phyloP scores from a whole-genome alignment of 1,140 invertebrate species.

The Dinothrombium tinctorium region DNA sequence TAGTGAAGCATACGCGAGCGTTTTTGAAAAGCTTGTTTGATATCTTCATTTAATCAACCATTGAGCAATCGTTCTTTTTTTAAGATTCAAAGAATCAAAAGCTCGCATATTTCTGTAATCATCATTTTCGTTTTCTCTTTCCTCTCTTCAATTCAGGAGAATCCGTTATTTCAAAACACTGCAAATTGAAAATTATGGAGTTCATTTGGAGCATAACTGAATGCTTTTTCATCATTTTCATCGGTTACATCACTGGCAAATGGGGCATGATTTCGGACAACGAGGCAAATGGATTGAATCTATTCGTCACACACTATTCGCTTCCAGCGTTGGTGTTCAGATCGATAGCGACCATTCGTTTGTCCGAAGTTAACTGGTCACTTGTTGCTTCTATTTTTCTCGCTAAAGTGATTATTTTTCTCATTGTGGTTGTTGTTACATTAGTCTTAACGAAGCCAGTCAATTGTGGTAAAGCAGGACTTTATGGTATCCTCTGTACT shows the following conservation, averaged over 20 bases:
- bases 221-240: conserved; percentile 24
- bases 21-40: no score
- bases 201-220: no score
- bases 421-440: conserved; percentile 49
- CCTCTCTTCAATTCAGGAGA: no score
- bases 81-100: no score
- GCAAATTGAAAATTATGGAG: no score
- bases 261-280: conserved; percentile 52
- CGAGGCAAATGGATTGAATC: conserved; percentile 72
- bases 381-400: conserved; percentile 63
- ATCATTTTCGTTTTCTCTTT: no score
- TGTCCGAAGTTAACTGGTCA: conserved; percentile 54
- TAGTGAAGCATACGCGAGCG: no score
- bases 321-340: conserved; percentile 74
- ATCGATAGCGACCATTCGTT: conserved; percentile 59
- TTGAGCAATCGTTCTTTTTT: no score
- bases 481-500: conserved; percentile 83
- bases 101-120: no score
- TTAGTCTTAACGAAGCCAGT: conserved; percentile 48
- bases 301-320: conserved; percentile 77
- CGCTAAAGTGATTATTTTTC: conserved; percentile 62
- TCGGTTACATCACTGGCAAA: conserved; percentile 65
- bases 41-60: no score
- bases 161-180: no score
- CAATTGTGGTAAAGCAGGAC: conserved; percentile 55